Conservation (phyloP, 2,888 invertebrate species). For the Cataglyphis rosenhaueri region DNA sequence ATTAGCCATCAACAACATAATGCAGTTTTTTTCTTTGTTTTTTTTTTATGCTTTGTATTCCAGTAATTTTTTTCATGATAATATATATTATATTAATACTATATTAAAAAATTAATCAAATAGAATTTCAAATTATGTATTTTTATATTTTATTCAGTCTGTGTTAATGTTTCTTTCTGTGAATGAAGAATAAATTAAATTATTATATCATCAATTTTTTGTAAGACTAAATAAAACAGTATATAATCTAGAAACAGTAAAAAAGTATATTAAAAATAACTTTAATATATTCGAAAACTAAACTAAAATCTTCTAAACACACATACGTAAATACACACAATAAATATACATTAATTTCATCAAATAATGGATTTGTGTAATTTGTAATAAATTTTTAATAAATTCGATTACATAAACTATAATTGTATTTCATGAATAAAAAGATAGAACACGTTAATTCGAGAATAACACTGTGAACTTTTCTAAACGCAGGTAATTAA, state of each 20-base stretch:
- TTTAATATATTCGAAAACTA: neutral
- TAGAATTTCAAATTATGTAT: neutral
- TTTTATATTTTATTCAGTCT: neutral
- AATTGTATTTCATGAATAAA: neutral
- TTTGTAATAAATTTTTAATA: neutral
- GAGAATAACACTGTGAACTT: neutral
- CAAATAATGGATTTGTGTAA: neutral
- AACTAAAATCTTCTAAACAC: neutral
- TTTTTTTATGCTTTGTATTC: neutral
- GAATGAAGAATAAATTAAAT: neutral
- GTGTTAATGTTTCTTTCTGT: neutral
- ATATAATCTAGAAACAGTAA: neutral
- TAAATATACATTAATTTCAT: neutral
- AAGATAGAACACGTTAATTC: neutral
- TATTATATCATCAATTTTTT: neutral
- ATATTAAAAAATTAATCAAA: neutral
- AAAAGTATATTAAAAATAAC: neutral
- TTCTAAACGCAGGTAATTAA: neutral
- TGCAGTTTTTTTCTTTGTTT: conserved; percentile 1
- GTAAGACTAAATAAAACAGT: neutral
- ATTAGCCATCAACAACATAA: conserved; percentile 34
- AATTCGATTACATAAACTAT: neutral
- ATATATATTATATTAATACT: neutral
- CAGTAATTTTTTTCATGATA: neutral
- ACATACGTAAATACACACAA: no score